Evolutionary conservation across 2,797 vertebrate species (phyloP), one percentile per base, ranked within the genome.

Genomic region (Arrhamphus sclerolepis): DNA sequence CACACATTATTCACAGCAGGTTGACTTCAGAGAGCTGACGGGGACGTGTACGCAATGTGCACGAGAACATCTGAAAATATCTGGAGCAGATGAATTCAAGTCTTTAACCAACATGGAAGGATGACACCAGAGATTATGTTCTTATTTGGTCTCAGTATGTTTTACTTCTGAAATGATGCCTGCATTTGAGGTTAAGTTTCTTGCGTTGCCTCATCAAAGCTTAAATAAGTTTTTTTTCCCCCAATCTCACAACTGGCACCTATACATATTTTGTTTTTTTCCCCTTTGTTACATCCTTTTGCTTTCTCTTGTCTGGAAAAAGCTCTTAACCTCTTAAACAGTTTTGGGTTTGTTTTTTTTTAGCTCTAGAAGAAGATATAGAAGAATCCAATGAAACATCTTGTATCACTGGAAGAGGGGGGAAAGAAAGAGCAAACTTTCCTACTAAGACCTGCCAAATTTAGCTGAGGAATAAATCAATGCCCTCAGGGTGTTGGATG

Each of bases 1-100:
- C 39, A 28, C 66, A 75, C 72, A 69, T 81, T 80, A 77, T 64
- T 83, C 74, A 82, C 60, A 71, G 65, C 55, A 46, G 64, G 59
- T 54, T 46, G 64, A 66, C 49, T 46, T 29, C 44, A 59, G 29
- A 56, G 49, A 63, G 55, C 42, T 31, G 52, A 78, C 58, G 21
- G 2, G 55, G 42, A 16, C 7, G 7, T 54, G 31, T 29, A 7
- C 40, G 17, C 24, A 40, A 59, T 13, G 40, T 22, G 21, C 39
- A 59, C 56, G 49, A 6, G 2, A 34, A 24, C 51, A 47, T 66
- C 11, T 39, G 43, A 63, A 62, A 42, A 42, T 5, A 48, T 40
- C 14, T 38, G 60, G 59, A 61, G 53, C 46, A 52, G 1, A 40
- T 62, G 16, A 57, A 24, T 61, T 46, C 62, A 17, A 48, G 18